Percentiles rank a stretch among this genome's conserved stretches.
These are phyloP conservation scores for Zoanthus sansibaricus DNA, from an alignment of 92 coral and sea anemone species.

Conservation along the genomic window DNA sequence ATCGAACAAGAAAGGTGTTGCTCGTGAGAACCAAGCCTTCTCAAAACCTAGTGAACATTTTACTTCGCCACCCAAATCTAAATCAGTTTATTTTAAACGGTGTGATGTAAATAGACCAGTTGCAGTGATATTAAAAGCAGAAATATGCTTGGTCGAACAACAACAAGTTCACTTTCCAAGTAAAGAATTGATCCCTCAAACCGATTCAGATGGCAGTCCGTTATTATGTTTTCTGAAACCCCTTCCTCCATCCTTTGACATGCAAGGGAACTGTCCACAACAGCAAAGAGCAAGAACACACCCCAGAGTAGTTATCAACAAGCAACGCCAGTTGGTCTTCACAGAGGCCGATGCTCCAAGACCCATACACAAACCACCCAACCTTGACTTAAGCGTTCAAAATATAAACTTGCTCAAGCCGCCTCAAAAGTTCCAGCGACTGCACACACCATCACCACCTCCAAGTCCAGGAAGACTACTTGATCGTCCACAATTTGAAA, in stretches of 20 bases:
- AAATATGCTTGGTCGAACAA: not conserved
- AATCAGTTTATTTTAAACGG: not conserved
- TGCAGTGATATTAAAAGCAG: not conserved
- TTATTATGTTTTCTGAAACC: not conserved
- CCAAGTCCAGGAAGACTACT: not conserved
- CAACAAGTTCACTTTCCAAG: not conserved
- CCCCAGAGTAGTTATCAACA: not conserved
- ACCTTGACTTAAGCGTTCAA: not conserved
- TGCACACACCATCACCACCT: not conserved
- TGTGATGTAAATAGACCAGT: not conserved
- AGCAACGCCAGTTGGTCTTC: not conserved
- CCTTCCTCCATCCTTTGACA: not conserved
- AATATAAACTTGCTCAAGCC: not conserved
- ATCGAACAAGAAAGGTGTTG: too few relatives aligned
- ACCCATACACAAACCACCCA: not conserved
- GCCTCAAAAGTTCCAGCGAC: not conserved
- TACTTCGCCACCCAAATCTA: too few relatives aligned
- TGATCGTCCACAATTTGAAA: not conserved
- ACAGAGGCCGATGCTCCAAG: not conserved
- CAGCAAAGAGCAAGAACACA: not conserved
- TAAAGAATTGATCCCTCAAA: not conserved
- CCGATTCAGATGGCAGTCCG: not conserved
- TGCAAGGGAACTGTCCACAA: not conserved
- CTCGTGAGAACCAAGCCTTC: too few relatives aligned
- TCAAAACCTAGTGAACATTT: too few relatives aligned